Evolutionary conservation across 2,888 invertebrate genomes (phyloP).

Genomic region (Xanthostigma xanthostigma): DNA sequence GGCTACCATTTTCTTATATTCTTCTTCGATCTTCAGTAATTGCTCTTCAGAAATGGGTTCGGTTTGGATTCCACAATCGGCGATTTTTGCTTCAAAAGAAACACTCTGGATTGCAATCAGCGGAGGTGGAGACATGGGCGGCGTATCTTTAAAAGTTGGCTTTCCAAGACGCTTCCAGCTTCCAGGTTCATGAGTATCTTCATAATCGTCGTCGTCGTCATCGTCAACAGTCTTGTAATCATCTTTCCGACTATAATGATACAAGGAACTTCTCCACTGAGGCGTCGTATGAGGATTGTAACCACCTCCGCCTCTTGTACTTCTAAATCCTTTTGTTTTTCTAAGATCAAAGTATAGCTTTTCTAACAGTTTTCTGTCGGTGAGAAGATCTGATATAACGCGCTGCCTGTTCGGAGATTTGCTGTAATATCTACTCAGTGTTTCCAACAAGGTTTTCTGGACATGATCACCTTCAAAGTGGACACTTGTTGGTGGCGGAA

Average conservation of each 20-base stretch:
- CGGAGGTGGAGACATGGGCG: slow-evolving; percentile 40
- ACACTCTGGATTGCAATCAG: slow-evolving; percentile 51
- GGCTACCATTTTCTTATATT: slow-evolving; percentile 27
- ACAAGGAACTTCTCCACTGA: slow-evolving; percentile 14
- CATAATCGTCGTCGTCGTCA: slow-evolving; percentile 19
- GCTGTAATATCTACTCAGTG: slow-evolving; percentile 49
- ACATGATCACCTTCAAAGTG: slow-evolving; percentile 35
- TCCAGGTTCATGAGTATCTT: slow-evolving; percentile 20
- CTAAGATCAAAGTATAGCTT: slow-evolving; percentile 57
- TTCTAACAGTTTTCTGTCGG: slow-evolving; percentile 56
- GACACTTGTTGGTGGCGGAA: slow-evolving; percentile 12
- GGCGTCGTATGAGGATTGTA: slow-evolving; percentile 16
- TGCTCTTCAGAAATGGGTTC: slow-evolving; percentile 40
- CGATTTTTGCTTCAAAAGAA: slow-evolving; percentile 33
- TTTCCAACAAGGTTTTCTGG: slow-evolving; percentile 47
- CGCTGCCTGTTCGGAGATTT: slow-evolving; percentile 48
- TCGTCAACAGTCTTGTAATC: slow-evolving; percentile 11
- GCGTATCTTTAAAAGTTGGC: slow-evolving; percentile 2
- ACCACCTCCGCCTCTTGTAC: slow-evolving; percentile 21
- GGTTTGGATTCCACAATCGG: slow-evolving; percentile 46
- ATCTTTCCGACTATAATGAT: slow-evolving; percentile 17
- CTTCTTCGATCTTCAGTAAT: slow-evolving; percentile 32
- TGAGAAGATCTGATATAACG: slow-evolving; percentile 56
- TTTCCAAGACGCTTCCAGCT: slow-evolving; percentile 12
- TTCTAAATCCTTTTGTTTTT: slow-evolving; percentile 43